These are phyloP conservation scores for Ascaphus truei DNA, from an alignment of 2,113 vertebrate genomes.

Conservation along the genomic window DNA sequence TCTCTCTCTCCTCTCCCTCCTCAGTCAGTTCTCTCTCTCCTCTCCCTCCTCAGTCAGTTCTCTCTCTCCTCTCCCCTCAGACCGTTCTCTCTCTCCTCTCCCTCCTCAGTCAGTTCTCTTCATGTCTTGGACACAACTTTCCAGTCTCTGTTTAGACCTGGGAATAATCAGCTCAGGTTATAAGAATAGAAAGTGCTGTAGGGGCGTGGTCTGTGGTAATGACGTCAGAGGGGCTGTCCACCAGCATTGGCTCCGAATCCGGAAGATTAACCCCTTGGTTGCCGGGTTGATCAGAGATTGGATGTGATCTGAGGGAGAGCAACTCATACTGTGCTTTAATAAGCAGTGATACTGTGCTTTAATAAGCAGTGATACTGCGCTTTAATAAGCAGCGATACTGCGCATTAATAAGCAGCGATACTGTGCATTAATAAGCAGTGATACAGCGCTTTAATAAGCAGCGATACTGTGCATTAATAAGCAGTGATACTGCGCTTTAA, in stretches of 20 bases:
- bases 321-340: no score
- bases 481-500: no score
- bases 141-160: slow-evolving; percentile 6
- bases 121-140: slow-evolving; percentile 5
- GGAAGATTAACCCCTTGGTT: background rate
- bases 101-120: background rate
- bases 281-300: no score
- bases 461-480: no score
- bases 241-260: background rate
- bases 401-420: no score
- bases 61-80: background rate
- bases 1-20: background rate
- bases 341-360: no score
- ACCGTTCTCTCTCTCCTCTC: background rate
- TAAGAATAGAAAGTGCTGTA: background rate
- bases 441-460: no score
- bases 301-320: no score
- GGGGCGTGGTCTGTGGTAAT: background rate
- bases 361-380: no score
- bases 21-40: background rate
- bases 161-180: slow-evolving; percentile 18
- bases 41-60: background rate
- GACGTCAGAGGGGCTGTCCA: slow-evolving; percentile 20
- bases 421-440: no score
- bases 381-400: no score